phyloP scores from a whole-genome alignment of 2,888 invertebrate species.

The Diarsia dahlii region DNA sequence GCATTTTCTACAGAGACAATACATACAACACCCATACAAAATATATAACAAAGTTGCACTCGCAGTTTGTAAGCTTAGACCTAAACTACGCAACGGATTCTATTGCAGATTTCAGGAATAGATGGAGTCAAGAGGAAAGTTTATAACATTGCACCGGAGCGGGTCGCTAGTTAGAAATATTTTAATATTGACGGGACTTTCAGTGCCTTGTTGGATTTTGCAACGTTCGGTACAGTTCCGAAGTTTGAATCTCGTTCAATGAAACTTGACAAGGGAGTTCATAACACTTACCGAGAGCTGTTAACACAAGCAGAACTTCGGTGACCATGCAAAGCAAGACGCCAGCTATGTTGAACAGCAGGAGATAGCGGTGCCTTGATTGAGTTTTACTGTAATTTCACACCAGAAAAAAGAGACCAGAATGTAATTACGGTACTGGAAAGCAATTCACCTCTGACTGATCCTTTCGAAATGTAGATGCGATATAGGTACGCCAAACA shows the following conservation, averaged over 20 bases:
- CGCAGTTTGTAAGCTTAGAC: no score
- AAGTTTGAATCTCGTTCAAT: background rate
- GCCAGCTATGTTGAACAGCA: conserved; percentile 73
- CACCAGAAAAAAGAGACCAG: background rate
- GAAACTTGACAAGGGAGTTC: background rate
- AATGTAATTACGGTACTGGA: background rate
- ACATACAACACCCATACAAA: no score
- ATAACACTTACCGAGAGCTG: conserved; percentile 72
- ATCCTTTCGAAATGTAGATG: background rate
- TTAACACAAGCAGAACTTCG: conserved; percentile 70
- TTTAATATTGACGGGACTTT: background rate
- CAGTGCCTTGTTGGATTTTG: background rate
- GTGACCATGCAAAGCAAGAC: conserved; percentile 64
- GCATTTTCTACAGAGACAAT: no score
- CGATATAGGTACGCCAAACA: background rate
- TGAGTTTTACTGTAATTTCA: conserved; percentile 65
- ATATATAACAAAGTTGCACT: no score
- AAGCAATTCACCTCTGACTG: background rate
- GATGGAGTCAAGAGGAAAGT: no score
- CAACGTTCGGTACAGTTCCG: background rate
- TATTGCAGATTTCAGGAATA: no score
- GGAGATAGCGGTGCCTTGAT: conserved; percentile 58
- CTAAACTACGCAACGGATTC: no score
- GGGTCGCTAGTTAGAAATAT: no score
- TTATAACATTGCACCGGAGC: no score